A percentile compares a stretch with the other conserved stretches of the same genome.
These are phyloP conservation scores for Gnatocerus cornutus DNA, from an alignment of 2,888 invertebrate genomes.

Conservation along the genomic window DNA sequence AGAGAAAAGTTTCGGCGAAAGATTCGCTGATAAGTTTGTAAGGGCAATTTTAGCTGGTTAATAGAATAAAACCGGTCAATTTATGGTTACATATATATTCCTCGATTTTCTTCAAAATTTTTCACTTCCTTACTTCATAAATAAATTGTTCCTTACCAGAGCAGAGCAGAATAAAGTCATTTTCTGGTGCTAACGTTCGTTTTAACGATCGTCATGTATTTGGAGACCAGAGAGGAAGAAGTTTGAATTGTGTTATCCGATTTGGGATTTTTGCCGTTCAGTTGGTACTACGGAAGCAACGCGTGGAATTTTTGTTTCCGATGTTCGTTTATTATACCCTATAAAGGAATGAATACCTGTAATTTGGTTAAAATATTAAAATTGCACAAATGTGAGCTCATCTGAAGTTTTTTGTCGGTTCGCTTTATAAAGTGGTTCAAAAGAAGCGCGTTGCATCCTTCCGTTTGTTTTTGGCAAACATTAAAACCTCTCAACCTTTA, in stretches of 20 bases:
- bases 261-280: slow-evolving; percentile 13
- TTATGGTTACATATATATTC: too few relatives aligned
- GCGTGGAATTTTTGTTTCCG: slow-evolving; percentile 5
- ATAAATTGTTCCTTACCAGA: too few relatives aligned
- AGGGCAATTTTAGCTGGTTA: too few relatives aligned
- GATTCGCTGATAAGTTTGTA: too few relatives aligned
- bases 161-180: too few relatives aligned
- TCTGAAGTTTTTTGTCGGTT: too few relatives aligned
- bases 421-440: neutral
- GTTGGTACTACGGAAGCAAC: neutral
- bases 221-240: neutral
- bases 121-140: too few relatives aligned
- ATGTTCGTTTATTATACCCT: too few relatives aligned
- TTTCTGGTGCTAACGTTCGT: neutral
- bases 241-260: slow-evolving; percentile 17
- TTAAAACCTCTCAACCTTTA: slow-evolving; percentile 4
- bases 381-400: neutral
- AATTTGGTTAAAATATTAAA: slow-evolving; percentile 1
- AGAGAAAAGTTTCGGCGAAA: slow-evolving; percentile 11
- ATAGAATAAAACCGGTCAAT: too few relatives aligned
- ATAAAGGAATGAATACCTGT: too few relatives aligned
- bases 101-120: too few relatives aligned
- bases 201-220: slow-evolving; percentile 25
- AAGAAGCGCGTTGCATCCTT: neutral
- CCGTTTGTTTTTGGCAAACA: slow-evolving; percentile 14